These are phyloP conservation scores for Melanotaenia duboulayi DNA, from an alignment of 2,113 vertebrate genomes.

Conservation along the genomic window DNA sequence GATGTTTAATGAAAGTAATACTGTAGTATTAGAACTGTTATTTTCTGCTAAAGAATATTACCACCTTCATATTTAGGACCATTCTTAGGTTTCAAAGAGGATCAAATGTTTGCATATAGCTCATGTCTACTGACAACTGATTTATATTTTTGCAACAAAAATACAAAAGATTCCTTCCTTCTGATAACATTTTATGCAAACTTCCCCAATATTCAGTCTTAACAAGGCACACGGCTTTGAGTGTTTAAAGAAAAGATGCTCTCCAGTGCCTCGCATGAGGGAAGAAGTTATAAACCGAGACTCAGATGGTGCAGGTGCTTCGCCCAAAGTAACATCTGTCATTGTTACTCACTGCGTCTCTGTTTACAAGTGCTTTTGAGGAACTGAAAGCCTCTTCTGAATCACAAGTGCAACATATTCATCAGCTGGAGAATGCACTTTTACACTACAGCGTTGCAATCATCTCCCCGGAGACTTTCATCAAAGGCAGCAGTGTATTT, in stretches of 20 bases:
- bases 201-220: background rate
- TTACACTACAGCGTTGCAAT: background rate
- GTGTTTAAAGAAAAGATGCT: background rate
- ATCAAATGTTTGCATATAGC: too few species aligned
- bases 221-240: background rate
- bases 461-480: conserved; percentile 6
- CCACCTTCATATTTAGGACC: too few species aligned
- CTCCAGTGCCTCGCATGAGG: background rate
- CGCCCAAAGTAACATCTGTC: background rate
- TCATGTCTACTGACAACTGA: too few species aligned
- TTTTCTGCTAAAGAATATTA: too few species aligned
- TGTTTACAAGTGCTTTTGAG: conserved; percentile 16
- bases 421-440: background rate
- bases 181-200: too few species aligned
- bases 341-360: background rate
- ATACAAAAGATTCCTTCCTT: background rate
- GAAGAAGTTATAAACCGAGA: background rate
- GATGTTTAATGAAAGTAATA: too few species aligned
- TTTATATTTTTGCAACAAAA: background rate
- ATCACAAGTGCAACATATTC: conserved; percentile 3
- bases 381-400: conserved; percentile 22
- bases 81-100: too few species aligned
- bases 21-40: too few species aligned
- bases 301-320: background rate
- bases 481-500: conserved; percentile 3